Evolutionary conservation across 1,140 invertebrate genomes (phyloP), one percentile per base, ranked within the genome.

Genomic region (Bombus pyrosoma): DNA sequence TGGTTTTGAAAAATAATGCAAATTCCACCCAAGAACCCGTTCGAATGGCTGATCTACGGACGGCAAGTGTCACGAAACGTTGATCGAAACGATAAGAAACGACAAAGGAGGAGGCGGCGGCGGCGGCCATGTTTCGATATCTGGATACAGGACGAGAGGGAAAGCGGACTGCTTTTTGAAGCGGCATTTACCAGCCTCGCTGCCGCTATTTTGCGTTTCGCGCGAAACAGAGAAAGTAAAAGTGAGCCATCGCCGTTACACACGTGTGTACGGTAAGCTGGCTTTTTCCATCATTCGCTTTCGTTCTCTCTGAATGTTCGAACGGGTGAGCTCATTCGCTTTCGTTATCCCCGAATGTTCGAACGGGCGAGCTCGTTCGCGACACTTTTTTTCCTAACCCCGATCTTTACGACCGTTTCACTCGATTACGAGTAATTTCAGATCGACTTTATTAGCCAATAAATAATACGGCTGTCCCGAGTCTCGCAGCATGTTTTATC

Each of bases 211-310:
- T 85, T 53, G 87, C 86, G 84, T 91, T 89, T 91, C 86, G 88
- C 81, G 87, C 87, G 57, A 86, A 90, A 87, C 88, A 90, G 92
- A 92, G 93, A 93, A 94, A 93, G 93, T 94, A 91, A 93, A 92
- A 92, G 91, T 87, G 47, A 89, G 81, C 76, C 85, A 89, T 83
- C 86, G 81, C 62, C 81, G 73, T 66, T 41, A 1, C 39, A 53
- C 18, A 22, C 47, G 1, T 3, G 47, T 32, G 34, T 37, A 57
- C 47, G 57, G 69, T 47, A 12, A 69, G 76, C 83, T 80, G 90
- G 89, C 90, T 92, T 93, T 90, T 92, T 93, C 79, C 78, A 85
- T 89, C 87, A 75, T 87, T 91, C 89, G 89, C 90, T 93, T 92
- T 93, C 89, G 62, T 91, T 91, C 87, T 89, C 89, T 83, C 86